Evolutionary conservation across 2,797 vertebrate species (phyloP).

Genomic region (Linurgus olivaceus): DNA sequence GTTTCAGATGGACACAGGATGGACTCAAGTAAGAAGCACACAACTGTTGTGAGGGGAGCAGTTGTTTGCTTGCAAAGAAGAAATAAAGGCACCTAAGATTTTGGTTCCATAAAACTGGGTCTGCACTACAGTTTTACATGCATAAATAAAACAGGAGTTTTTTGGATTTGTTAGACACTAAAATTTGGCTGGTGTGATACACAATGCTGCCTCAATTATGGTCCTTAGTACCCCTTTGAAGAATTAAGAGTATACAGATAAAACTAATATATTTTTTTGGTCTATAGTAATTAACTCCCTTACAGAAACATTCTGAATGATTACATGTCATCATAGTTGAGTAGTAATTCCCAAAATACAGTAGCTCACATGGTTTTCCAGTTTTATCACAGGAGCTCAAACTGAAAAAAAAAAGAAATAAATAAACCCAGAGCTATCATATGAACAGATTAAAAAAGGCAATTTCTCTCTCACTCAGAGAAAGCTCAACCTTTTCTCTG

Average conservation of each 20-base stretch:
- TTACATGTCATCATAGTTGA: neutral
- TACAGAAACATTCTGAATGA: neutral
- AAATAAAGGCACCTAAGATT: neutral
- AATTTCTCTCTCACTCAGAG: neutral
- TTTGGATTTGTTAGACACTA: neutral
- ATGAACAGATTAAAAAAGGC: neutral
- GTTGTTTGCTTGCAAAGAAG: neutral
- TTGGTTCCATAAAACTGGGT: neutral
- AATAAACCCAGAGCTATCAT: neutral
- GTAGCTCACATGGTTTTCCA: neutral
- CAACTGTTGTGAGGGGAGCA: neutral
- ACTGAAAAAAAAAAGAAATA: neutral
- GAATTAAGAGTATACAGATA: neutral
- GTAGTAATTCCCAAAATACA: neutral
- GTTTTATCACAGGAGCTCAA: neutral
- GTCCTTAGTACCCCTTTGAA: neutral
- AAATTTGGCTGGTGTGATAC: neutral
- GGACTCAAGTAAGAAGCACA: neutral
- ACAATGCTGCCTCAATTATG: neutral
- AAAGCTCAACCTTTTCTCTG: neutral
- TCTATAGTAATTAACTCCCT: neutral
- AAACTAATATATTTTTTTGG: neutral
- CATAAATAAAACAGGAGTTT: neutral
- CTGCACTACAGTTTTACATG: neutral
- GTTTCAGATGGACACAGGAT: neutral